These are phyloP conservation scores for Leucosticte australis DNA, from an alignment of 2,113 vertebrate genomes.

Conservation along the genomic window DNA sequence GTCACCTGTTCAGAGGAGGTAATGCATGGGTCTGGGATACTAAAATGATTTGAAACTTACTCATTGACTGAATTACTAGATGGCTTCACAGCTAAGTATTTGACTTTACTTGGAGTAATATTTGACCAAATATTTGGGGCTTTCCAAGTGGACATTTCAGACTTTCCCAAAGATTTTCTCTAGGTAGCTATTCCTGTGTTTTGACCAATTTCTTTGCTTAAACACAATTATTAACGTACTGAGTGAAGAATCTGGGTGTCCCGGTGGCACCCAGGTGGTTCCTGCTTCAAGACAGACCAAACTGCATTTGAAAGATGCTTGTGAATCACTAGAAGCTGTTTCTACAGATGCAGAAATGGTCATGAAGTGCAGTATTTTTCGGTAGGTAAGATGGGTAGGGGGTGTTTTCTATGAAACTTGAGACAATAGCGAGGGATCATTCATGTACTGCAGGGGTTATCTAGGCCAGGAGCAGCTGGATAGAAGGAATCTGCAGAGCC, in stretches of 20 bases:
- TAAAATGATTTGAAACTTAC: background rate
- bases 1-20: background rate
- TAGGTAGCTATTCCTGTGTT: background rate
- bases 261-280: background rate
- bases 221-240: background rate
- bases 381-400: background rate
- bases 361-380: background rate
- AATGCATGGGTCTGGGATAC: background rate
- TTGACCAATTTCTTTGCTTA: background rate
- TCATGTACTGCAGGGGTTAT: background rate
- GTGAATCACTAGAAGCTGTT: background rate
- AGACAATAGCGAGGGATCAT: background rate
- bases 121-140: background rate
- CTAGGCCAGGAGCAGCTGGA: background rate
- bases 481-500: background rate
- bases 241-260: background rate
- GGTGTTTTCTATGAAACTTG: background rate
- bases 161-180: background rate
- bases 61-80: background rate
- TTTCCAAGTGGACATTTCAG: background rate
- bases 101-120: background rate
- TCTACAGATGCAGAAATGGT: background rate
- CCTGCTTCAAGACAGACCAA: background rate
- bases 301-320: background rate
- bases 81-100: background rate